Base-by-base conservation (phyloP, 2,113 vertebrate species). In the Arvicanthis niloticus region DNA sequence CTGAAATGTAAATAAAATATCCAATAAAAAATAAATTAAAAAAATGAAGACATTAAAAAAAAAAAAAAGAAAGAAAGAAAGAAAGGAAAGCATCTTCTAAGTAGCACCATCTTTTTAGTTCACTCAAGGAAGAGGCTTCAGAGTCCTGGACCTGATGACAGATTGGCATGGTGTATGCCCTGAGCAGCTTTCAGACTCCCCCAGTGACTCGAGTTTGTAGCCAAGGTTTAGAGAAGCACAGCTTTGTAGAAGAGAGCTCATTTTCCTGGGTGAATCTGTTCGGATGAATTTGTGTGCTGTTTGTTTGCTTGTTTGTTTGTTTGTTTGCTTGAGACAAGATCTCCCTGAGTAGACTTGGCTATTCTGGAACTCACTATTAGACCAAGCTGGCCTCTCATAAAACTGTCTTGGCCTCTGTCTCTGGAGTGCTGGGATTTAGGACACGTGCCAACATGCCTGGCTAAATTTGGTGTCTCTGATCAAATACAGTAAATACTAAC, bases 211-310 rank as follows among this genome's bases (percentile, higher is more conserved):
- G 88, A 97, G 77, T 72, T 91, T 95, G 81, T 1, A 86, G 45
- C 42, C 40, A 26, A 42, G 29, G 19, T 76, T 56, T 81, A 78
- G 60, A 87, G n/a, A 97, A 91, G n/a, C 26, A 67, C 3, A 72
- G 26, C 42, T 37, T 82, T 93, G 31, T 26, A 67, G 42, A 89
- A 96, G 87, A 60, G 88, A 81, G 42, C 34, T 72, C 60, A 8
- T 85, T 96, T 96, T 94, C 62, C 45, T 94, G 84, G 58, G 76
- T 76, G 96, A 95, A 81, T 75, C 12, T 34, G 34, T 89, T 96
- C 73, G 51, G 31, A 67, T 88, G 70, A 88, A 70, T 34, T 53
- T 68, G 45, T 94, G 85, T 45, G 70, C 7, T 62, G 60, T 62
- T 62, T 37, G 26, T 51, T 31, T 77, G 42, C 51, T 45, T 56